phyloP scores from a whole-genome alignment of 2,797 vertebrate genomes.

The Myotis myotis region DNA sequence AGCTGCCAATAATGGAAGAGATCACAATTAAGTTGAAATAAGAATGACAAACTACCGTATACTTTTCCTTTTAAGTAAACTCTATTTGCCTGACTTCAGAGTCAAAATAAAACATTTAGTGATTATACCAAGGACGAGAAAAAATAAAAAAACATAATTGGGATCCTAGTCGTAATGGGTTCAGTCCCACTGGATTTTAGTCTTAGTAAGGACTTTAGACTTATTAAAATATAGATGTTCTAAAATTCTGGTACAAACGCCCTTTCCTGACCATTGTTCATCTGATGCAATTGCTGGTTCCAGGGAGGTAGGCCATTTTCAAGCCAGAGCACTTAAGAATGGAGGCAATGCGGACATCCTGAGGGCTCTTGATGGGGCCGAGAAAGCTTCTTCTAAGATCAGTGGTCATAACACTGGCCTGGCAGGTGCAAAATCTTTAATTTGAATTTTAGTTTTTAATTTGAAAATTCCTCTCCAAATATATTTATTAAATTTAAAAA shows the following conservation, averaged over 20 bases:
- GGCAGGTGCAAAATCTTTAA: not conserved
- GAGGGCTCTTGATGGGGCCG: too few species aligned
- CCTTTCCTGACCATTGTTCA: not conserved
- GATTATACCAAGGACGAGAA: not conserved
- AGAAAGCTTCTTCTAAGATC: not conserved
- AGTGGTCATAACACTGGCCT: not conserved
- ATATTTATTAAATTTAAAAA: not conserved
- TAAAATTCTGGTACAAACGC: not conserved
- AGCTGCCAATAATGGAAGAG: not conserved
- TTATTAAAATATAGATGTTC: not conserved
- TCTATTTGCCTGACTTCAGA: not conserved
- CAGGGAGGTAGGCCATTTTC: not conserved
- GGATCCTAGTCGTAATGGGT: not conserved
- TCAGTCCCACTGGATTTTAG: not conserved
- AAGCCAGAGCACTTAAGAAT: not conserved
- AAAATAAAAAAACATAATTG: not conserved
- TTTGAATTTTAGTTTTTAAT: not conserved
- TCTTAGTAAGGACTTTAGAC: not conserved
- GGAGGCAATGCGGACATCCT: not conserved
- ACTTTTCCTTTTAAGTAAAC: not conserved
- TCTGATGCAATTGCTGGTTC: not conserved
- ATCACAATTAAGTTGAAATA: constrained; percentile 19
- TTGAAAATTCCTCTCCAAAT: not conserved
- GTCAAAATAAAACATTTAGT: not conserved
- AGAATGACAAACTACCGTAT: not conserved